Evolutionary conservation across 2,888 invertebrate species (phyloP).

Genomic region (Drosophila greeni): DNA sequence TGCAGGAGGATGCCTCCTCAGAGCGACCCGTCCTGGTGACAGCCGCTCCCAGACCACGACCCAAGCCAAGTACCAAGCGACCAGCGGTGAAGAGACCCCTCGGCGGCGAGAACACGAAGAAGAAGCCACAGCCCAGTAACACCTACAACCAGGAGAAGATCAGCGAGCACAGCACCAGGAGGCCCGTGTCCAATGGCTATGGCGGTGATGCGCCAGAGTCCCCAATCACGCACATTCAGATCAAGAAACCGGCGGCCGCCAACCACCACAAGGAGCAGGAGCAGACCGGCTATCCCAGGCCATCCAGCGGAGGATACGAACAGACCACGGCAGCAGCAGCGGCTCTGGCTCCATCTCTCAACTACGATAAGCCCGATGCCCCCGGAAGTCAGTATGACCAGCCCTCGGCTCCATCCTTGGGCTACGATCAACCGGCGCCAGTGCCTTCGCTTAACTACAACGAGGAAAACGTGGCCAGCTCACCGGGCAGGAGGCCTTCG

Average conservation of each 20-base stretch:
- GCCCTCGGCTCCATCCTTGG: slow-evolving; percentile 21
- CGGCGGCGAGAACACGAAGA: slow-evolving; percentile 37
- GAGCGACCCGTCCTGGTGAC: slow-evolving; percentile 78
- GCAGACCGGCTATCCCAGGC: slow-evolving; percentile 18
- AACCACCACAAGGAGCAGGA: slow-evolving; percentile 44
- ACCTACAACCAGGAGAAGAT: slow-evolving; percentile 42
- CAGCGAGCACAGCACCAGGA: slow-evolving; percentile 40
- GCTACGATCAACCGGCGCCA: slow-evolving; percentile 41
- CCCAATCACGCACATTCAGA: slow-evolving; percentile 53
- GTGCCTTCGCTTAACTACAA: slow-evolving; percentile 48
- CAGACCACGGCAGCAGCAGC: slow-evolving; percentile 13
- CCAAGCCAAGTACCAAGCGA: slow-evolving; percentile 71
- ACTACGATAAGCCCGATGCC: slow-evolving; percentile 51
- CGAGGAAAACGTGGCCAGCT: slow-evolving; percentile 50
- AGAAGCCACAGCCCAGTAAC: slow-evolving; percentile 39
- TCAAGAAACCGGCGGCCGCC: slow-evolving; percentile 51
- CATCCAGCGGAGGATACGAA: slow-evolving; percentile 6
- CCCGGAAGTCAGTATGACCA: slow-evolving; percentile 37
- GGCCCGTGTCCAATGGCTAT: slow-evolving; percentile 44
- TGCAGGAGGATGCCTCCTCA: slow-evolving; percentile 42
- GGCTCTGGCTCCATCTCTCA: slow-evolving; percentile 30
- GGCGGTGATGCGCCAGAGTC: slow-evolving; percentile 45
- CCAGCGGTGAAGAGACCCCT: slow-evolving; percentile 53
- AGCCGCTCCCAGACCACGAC: slow-evolving; percentile 75
- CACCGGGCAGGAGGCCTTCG: slow-evolving; percentile 60